A percentile compares a stretch with the other conserved stretches of the same genome.
Evolutionary conservation across 92 coral and sea anemone genomes (phyloP).

Genomic region (Zoanthus solanderi): DNA sequence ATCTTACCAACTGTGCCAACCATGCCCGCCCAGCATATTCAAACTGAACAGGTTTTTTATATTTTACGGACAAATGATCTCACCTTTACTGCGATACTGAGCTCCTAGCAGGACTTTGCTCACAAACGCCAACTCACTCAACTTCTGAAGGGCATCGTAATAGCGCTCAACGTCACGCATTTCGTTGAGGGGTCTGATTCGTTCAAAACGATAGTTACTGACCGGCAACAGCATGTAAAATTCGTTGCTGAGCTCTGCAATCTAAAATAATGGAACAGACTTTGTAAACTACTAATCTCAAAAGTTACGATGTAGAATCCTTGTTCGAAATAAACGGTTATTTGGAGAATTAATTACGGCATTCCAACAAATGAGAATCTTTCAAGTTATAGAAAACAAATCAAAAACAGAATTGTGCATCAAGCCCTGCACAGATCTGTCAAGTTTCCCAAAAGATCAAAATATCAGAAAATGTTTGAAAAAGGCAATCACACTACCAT

Average conservation of each 20-base stretch:
- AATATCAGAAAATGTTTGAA: no score
- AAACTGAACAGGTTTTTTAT: neutral
- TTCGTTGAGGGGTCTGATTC: slow-evolving; percentile 73
- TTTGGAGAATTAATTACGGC: neutral
- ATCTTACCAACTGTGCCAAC: no score
- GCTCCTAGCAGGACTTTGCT: slow-evolving; percentile 84
- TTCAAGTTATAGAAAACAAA: no score
- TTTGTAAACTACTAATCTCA: neutral
- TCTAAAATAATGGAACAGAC: slow-evolving; percentile 45
- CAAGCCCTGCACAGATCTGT: no score
- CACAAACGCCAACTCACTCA: slow-evolving; percentile 80
- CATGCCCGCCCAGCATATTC: no score
- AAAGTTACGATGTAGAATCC: neutral
- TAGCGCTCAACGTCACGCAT: slow-evolving; percentile 50
- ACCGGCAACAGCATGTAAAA: slow-evolving; percentile 84
- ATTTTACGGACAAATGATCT: neutral
- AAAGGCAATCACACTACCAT: no score
- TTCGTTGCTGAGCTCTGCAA: slow-evolving; percentile 81
- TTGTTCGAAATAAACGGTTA: neutral
- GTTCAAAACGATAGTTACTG: slow-evolving; percentile 75
- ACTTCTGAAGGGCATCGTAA: slow-evolving; percentile 59
- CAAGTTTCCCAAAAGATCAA: no score
- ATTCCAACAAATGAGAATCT: no score
- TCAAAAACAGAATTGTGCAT: no score
- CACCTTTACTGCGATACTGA: slow-evolving; percentile 80